Conservation (phyloP, 1,140 invertebrate genomes). For the Venustaconcha ellipsiformis region DNA sequence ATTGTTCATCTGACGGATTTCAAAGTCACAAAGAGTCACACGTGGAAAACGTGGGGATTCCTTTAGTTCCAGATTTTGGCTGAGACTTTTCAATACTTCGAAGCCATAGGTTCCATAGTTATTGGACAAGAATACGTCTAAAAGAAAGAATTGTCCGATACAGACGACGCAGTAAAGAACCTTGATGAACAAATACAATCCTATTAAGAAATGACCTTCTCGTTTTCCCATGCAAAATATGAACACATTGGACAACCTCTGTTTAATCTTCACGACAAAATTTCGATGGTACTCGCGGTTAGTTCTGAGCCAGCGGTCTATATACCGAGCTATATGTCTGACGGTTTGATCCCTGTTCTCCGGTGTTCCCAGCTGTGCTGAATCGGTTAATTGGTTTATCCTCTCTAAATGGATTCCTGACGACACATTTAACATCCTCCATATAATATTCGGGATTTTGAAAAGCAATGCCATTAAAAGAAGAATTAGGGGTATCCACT, state of each 20-base stretch:
- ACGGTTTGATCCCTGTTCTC: conserved; percentile 48
- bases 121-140: conserved; percentile 69
- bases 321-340: conserved; percentile 46
- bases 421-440: conserved; percentile 58
- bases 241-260: conserved; percentile 47
- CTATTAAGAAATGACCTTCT: conserved; percentile 69
- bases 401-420: conserved; percentile 53
- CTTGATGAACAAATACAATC: conserved; percentile 71
- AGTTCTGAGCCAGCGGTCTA: conserved; percentile 53
- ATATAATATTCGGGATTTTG: conserved; percentile 68
- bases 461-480: conserved; percentile 70
- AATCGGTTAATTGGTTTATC: conserved; percentile 35
- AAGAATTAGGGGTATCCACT: conserved; percentile 70
- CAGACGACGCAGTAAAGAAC: conserved; percentile 69
- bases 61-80: conserved; percentile 63
- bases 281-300: conserved; percentile 51
- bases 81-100: conserved; percentile 63
- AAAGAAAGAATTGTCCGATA: conserved; percentile 70
- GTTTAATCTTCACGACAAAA: conserved; percentile 41
- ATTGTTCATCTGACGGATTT: conserved; percentile 69
- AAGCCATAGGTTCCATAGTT: conserved; percentile 68
- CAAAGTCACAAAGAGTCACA: conserved; percentile 72
- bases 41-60: conserved; percentile 67
- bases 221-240: conserved; percentile 65
- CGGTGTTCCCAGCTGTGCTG: conserved; percentile 32